A percentile compares a stretch with the other conserved stretches of the same genome.
These are phyloP conservation scores for Astreopora myriophthalma DNA, from an alignment of 64 coral and sea anemone species.

Conservation along the genomic window DNA sequence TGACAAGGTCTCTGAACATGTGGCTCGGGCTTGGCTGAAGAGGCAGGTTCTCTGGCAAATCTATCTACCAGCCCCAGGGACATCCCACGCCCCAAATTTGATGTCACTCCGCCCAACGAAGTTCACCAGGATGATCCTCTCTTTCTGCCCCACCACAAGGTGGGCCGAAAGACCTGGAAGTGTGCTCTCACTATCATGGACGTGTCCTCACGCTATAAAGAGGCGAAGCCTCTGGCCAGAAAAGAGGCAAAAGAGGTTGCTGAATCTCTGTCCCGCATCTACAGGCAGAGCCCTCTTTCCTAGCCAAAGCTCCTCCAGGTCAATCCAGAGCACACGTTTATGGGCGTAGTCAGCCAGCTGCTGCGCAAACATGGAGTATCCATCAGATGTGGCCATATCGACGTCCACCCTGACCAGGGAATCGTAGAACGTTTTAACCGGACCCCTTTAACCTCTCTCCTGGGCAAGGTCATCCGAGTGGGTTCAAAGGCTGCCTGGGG, in stretches of 20 bases:
- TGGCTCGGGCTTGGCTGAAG: neutral
- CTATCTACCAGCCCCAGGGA: neutral
- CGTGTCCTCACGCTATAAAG: constrained; percentile 9
- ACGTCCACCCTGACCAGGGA: constrained; percentile 42
- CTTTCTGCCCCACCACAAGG: neutral
- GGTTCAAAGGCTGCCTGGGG: neutral
- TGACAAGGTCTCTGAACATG: neutral
- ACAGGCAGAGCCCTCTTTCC: neutral
- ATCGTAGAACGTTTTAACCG: constrained; percentile 37
- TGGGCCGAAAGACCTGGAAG: neutral
- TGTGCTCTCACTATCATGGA: neutral
- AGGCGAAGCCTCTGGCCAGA: neutral
- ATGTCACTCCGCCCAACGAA: neutral
- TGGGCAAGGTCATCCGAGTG: neutral
- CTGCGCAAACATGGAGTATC: neutral
- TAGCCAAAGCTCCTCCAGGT: constrained; percentile 18
- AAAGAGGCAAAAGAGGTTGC: neutral
- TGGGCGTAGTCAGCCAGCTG: constrained; percentile 7
- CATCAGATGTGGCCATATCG: neutral
- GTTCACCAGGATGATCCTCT: neutral
- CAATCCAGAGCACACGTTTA: constrained; percentile 39
- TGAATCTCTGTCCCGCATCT: neutral
- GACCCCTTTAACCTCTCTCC: neutral
- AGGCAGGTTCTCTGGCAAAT: constrained; percentile 53
- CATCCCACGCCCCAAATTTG: constrained; percentile 23